phyloP scores from a whole-genome alignment of 2,888 invertebrate genomes.

The Pteria penguin region DNA sequence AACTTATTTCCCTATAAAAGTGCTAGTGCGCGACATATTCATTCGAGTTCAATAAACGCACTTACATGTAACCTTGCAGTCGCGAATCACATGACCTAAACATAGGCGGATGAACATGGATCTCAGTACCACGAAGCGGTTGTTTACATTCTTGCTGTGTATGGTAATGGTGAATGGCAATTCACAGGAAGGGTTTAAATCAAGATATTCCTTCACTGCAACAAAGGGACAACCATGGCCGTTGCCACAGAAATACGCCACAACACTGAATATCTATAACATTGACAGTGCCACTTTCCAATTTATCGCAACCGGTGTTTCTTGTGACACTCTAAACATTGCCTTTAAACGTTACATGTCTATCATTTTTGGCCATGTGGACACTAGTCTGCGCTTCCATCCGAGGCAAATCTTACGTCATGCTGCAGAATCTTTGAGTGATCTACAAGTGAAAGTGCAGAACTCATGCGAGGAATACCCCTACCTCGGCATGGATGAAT shows the following conservation, averaged over 20 bases:
- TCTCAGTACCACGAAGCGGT: too few species aligned
- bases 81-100: too few species aligned
- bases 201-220: conserved; percentile 24
- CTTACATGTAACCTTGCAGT: too few species aligned
- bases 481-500: conserved; percentile 87
- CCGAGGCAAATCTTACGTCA: conserved; percentile 19
- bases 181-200: too few species aligned
- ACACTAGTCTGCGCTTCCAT: conserved; percentile 35
- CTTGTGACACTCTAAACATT: conserved; percentile 82
- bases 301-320: conserved; percentile 69
- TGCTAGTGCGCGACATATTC: too few species aligned
- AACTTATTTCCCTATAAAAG: too few species aligned
- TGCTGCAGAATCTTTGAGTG: conserved; percentile 23
- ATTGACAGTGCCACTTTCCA: conserved; percentile 56
- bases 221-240: conserved; percentile 61
- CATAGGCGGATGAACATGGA: too few species aligned
- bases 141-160: too few species aligned
- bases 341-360: conserved; percentile 83
- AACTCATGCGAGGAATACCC: conserved; percentile 86
- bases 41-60: too few species aligned
- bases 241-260: conserved; percentile 30
- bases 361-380: conserved; percentile 78
- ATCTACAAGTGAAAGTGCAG: conserved; percentile 83
- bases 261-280: conserved; percentile 25
- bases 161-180: too few species aligned